Evolutionary conservation across 1,140 invertebrate species (phyloP).

Genomic region (Zaprionus davidi): DNA sequence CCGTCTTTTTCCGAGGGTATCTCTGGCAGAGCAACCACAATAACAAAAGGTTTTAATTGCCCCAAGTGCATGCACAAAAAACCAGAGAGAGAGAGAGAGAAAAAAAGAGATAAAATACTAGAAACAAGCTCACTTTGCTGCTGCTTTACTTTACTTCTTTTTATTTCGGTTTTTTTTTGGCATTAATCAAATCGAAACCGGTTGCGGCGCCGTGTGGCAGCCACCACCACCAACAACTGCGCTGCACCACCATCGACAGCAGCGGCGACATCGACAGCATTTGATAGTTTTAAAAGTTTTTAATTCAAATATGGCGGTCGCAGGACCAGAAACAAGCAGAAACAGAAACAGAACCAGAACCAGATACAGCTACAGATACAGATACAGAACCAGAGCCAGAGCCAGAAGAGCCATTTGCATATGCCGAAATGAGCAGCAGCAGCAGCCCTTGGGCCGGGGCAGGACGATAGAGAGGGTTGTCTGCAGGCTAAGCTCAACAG

Average conservation of each 20-base stretch:
- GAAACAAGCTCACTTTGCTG: conserved; percentile 18
- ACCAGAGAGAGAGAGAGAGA: neutral
- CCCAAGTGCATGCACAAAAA: conserved; percentile 25
- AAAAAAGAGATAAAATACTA: conserved; percentile 11
- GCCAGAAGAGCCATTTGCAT: conserved; percentile 55
- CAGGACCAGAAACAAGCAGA: neutral
- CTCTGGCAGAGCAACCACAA: conserved; percentile 8
- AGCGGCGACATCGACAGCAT: conserved; percentile 15
- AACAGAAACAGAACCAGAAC: too few species aligned
- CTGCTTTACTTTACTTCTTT: conserved; percentile 22
- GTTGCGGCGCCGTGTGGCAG: conserved; percentile 37
- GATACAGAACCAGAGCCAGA: too few species aligned
- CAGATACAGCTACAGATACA: too few species aligned
- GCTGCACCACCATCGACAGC: conserved; percentile 14
- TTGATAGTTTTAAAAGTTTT: conserved; percentile 70
- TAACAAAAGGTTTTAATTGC: conserved; percentile 30
- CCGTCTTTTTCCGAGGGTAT: neutral
- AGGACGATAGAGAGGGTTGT: conserved; percentile 60
- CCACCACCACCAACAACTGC: conserved; percentile 30
- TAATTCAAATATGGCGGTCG: conserved; percentile 73
- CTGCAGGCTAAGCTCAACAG: conserved; percentile 55
- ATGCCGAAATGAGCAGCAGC: conserved; percentile 71
- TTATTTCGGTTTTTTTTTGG: conserved; percentile 48
- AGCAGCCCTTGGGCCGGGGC: conserved; percentile 24
- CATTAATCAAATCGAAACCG: conserved; percentile 79